These are phyloP conservation scores for Ptychodera flava DNA, from an alignment of 35 echinoderm and acorn worm species.

Conservation along the genomic window DNA sequence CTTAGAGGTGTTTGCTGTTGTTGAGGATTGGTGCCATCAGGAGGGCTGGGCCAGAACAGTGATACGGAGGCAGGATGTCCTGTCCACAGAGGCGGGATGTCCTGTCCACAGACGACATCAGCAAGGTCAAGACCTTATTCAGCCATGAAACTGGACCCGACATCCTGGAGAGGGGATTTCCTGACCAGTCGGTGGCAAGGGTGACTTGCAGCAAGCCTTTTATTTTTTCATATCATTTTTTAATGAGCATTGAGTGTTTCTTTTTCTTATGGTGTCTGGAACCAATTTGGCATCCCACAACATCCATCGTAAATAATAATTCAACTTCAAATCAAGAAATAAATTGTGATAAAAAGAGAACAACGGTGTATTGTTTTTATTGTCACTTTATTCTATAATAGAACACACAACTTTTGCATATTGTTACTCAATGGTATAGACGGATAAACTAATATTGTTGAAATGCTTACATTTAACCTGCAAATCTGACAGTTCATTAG, in stretches of 20 bases:
- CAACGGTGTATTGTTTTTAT: too few relatives aligned
- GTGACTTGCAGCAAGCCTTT: background rate
- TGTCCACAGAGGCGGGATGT: too few relatives aligned
- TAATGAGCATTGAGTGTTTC: background rate
- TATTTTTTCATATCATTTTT: background rate
- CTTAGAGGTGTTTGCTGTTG: too few relatives aligned
- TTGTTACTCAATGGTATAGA: too few relatives aligned
- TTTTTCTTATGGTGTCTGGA: background rate
- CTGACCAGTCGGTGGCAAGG: background rate
- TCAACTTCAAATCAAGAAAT: too few relatives aligned
- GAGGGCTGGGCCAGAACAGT: background rate
- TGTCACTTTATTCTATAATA: too few relatives aligned
- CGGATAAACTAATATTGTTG: too few relatives aligned
- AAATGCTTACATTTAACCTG: too few relatives aligned
- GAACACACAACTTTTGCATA: too few relatives aligned
- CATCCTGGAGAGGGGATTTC: background rate
- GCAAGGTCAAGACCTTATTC: background rate
- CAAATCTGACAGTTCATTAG: too few relatives aligned
- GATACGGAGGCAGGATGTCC: background rate
- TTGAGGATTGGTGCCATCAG: background rate
- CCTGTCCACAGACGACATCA: background rate
- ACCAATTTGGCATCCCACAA: background rate
- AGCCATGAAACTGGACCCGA: background rate
- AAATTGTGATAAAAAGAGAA: too few relatives aligned
- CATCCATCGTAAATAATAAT: background rate